Evolutionary conservation across 1,140 invertebrate genomes (phyloP).

Genomic region (Drosophila sp.): DNA sequence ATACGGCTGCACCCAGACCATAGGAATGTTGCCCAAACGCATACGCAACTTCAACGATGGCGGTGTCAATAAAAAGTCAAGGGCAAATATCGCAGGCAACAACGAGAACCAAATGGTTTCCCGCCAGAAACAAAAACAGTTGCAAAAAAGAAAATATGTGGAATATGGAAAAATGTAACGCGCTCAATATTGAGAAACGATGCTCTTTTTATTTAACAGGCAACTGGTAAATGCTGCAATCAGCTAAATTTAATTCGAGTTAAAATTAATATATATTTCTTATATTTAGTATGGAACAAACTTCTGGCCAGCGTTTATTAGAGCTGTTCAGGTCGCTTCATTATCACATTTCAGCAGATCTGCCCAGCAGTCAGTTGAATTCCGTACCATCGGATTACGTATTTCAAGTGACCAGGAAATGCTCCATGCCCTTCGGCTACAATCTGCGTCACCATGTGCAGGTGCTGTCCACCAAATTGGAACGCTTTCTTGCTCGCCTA

Average conservation of each 20-base stretch:
- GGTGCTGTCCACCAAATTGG: constrained; percentile 60
- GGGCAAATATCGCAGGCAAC: not conserved
- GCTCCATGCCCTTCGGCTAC: constrained; percentile 45
- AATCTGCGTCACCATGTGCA: constrained; percentile 72
- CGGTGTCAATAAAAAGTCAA: constrained; percentile 36
- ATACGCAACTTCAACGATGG: not conserved
- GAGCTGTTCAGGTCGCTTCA: constrained; percentile 63
- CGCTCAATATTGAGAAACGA: constrained; percentile 1
- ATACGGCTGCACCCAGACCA: constrained; percentile 31
- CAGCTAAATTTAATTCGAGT: not conserved
- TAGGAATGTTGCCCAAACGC: not conserved
- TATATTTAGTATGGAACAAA: constrained; percentile 38
- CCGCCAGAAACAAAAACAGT: constrained; percentile 31
- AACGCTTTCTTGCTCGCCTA: constrained; percentile 46
- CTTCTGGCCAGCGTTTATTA: constrained; percentile 54
- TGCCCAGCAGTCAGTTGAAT: constrained; percentile 40
- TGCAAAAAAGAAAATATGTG: constrained; percentile 52
- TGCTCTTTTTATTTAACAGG: constrained; percentile 5
- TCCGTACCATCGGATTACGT: constrained; percentile 49
- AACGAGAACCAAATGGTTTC: constrained; percentile 8
- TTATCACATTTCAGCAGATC: constrained; percentile 44
- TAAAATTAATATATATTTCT: not conserved
- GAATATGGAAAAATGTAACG: not conserved
- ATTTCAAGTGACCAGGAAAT: constrained; percentile 38
- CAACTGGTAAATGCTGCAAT: constrained; percentile 40